Percentiles rank a stretch among this genome's conserved stretches.
These are phyloP conservation scores for Ctenomys sociabilis DNA, from an alignment of 2,113 vertebrate genomes.

Conservation along the genomic window DNA sequence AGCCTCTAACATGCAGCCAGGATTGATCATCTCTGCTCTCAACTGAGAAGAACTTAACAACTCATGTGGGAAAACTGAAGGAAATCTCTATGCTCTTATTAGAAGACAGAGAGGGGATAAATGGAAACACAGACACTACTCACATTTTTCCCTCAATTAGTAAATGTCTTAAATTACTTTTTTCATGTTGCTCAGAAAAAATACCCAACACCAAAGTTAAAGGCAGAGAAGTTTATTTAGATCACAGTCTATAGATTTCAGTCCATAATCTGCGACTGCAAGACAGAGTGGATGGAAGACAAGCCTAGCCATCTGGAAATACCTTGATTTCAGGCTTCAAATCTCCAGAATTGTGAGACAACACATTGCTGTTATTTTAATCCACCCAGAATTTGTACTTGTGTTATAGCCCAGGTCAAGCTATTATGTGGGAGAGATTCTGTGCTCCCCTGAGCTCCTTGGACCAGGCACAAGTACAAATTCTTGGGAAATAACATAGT, in stretches of 20 bases:
- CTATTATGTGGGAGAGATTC: no score
- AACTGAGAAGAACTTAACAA: background rate
- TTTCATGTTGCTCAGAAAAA: background rate
- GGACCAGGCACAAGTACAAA: no score
- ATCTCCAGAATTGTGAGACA: background rate
- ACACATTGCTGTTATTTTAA: background rate
- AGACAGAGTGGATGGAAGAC: background rate
- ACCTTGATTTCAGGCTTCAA: constrained; percentile 24
- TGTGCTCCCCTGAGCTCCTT: no score
- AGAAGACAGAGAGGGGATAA: background rate
- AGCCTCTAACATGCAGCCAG: background rate
- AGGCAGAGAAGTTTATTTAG: background rate
- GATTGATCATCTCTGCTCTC: background rate
- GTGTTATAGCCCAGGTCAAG: no score
- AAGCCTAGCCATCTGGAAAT: background rate
- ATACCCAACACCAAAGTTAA: background rate
- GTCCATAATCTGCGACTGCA: background rate
- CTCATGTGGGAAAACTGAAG: background rate
- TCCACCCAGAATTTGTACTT: background rate
- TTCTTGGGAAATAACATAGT: background rate
- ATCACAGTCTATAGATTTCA: background rate
- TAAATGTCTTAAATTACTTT: background rate
- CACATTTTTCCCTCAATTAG: background rate
- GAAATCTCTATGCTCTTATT: background rate
- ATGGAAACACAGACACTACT: background rate